Base-by-base conservation (phyloP, 1,140 invertebrate genomes). In the Aphelenchoides fujianensis region DNA sequence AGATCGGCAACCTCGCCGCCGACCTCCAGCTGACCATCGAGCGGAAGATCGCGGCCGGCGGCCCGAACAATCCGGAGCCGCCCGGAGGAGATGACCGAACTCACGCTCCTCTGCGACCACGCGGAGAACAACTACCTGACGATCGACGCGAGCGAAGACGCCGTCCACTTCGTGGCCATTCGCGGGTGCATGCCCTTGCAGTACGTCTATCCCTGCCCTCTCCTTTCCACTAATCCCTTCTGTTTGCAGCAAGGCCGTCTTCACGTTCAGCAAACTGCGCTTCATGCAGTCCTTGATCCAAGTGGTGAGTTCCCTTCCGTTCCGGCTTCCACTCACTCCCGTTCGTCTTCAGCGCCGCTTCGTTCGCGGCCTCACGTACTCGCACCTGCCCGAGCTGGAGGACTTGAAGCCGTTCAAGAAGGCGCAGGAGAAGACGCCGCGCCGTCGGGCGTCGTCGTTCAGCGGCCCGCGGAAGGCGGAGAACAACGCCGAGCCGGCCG, bases 211-310 rank as follows among this genome's bases (percentile, higher is more conserved):
- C 41, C 12, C n/a, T n/a, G n/a, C 23, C 23, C 23, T 48, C 23
- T 12, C 12, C 41, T 48, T 16, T 48, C 23, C 41, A 48, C 41
- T 48, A 23, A 48, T n/a, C 41, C 41, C 23, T 48, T 48, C 41
- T 48, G 12, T 48, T 48, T 48, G 12, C 23, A 48, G 41, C 55
- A 59, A 66, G 30, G 63, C 63, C 12, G 53, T 66, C 53, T 66
- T 66, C 32, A n/a, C 32, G 12, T 66, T 66, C 63, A 66, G 27
- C 36, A 66, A 66, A 66, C 63, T 66, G 1, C 63, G 63, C 16
- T 66, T 66, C 31, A 36, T 66, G 1, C 63, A 66, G 32, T 66
- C 63, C n/a, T 16, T 66, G 12, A 16, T 66, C 36, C 63, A 66
- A 66, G 63, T 66, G 32, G 32, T 66, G 12, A 36, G 63, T 61